Percentiles rank a stretch among this genome's conserved stretches.
These are phyloP conservation scores for Oscheius myriophilus DNA, from an alignment of 2,888 invertebrate genomes.

Conservation along the genomic window DNA sequence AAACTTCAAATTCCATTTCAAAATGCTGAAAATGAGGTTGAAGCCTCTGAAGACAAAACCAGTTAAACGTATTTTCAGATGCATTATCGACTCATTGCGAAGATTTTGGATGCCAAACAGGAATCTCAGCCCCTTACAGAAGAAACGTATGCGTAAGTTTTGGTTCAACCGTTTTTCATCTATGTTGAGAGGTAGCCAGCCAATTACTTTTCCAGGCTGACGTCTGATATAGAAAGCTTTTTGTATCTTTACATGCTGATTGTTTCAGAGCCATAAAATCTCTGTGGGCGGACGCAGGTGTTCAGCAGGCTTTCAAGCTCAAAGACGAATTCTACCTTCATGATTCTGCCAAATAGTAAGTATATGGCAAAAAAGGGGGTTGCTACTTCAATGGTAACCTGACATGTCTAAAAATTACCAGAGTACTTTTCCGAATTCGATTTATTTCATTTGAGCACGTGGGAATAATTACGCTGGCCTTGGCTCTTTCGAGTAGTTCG, in stretches of 20 bases:
- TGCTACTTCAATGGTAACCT: too few relatives aligned
- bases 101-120: constrained; percentile 27
- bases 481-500: too few relatives aligned
- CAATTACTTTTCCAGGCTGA: not conserved
- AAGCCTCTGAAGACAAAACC: too few relatives aligned
- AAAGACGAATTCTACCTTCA: constrained; percentile 99
- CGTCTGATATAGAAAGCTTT: too few relatives aligned
- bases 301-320: constrained; percentile 97
- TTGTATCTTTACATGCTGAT: not conserved
- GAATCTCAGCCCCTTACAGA: constrained; percentile 39
- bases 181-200: too few relatives aligned
- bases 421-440: too few relatives aligned
- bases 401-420: too few relatives aligned
- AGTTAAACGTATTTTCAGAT: not conserved
- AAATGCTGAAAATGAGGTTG: constrained; percentile 24
- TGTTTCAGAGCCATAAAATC: constrained; percentile 49
- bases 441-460: too few relatives aligned
- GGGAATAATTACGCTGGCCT: too few relatives aligned
- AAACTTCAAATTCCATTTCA: constrained; percentile 34
- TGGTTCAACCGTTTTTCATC: not conserved
- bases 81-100: constrained; percentile 10
- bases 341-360: constrained; percentile 99
- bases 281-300: constrained; percentile 89
- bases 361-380: constrained; percentile 17
- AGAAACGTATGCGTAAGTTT: constrained; percentile 16